Conservation (phyloP, 2,888 invertebrate genomes). For the Luperina testacea region DNA sequence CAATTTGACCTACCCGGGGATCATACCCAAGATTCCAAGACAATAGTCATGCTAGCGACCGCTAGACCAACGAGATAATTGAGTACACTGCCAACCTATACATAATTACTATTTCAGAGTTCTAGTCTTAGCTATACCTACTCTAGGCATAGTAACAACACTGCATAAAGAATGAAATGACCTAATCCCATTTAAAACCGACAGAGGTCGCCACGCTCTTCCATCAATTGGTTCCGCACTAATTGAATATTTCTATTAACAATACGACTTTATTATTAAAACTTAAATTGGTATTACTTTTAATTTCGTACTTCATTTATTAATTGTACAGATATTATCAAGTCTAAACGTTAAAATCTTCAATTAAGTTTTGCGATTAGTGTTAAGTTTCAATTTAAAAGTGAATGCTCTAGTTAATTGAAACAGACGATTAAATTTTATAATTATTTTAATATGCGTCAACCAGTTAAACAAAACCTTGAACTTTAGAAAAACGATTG, state of each 20-base stretch:
- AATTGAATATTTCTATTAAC: constrained; percentile 52
- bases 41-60: too few species aligned
- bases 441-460: neutral
- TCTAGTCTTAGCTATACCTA: neutral
- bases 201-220: constrained; percentile 43
- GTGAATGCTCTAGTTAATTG: constrained; percentile 16
- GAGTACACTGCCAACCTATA: neutral
- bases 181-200: constrained; percentile 34
- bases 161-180: constrained; percentile 19
- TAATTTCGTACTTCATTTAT: constrained; percentile 2
- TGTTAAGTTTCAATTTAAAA: constrained; percentile 3
- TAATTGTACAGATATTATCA: neutral
- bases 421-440: constrained; percentile 21
- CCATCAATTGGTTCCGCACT: constrained; percentile 62
- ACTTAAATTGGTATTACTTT: neutral
- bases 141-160: constrained; percentile 7
- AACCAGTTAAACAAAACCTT: neutral
- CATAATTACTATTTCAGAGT: neutral
- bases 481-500: neutral
- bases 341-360: constrained; percentile 6
- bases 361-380: constrained; percentile 5
- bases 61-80: too few species aligned
- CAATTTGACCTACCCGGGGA: neutral
- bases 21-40: neutral
- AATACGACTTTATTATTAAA: constrained; percentile 20